A percentile compares a stretch with the other conserved stretches of the same genome.
Evolutionary conservation across 2,888 invertebrate genomes (phyloP).

Genomic region (Athalia rosae): DNA sequence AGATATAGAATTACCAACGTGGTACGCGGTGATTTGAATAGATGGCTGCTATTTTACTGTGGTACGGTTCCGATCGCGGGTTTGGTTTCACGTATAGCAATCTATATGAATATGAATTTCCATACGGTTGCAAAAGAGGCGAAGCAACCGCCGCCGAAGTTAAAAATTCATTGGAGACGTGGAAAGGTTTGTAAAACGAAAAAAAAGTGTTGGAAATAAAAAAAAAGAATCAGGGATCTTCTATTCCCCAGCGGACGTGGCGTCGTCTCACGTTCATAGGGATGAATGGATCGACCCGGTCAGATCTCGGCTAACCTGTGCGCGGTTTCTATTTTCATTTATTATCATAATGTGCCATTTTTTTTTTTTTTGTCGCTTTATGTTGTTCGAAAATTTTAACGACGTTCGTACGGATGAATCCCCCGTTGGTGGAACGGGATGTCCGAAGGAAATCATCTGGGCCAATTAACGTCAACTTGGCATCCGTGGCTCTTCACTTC

Average conservation of each 20-base stretch:
- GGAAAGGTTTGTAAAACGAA: neutral
- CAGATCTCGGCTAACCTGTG: neutral
- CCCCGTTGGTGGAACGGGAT: slow-evolving; percentile 19
- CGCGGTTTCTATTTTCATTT: neutral
- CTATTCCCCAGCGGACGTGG: too few species aligned
- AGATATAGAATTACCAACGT: neutral
- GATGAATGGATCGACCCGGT: neutral
- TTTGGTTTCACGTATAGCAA: neutral
- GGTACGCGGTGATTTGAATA: slow-evolving; percentile 11
- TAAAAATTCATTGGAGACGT: slow-evolving; percentile 10
- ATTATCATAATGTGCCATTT: neutral
- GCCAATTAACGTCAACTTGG: slow-evolving; percentile 37
- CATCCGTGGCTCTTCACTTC: slow-evolving; percentile 7
- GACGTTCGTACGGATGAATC: neutral
- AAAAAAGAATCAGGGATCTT: too few species aligned
- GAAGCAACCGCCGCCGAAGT: slow-evolving; percentile 10
- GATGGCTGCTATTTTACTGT: neutral
- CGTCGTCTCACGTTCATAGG: too few species aligned
- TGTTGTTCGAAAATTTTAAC: neutral
- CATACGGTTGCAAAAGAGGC: neutral
- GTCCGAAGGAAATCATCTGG: neutral
- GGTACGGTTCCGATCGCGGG: slow-evolving; percentile 18
- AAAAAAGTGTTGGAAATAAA: too few species aligned
- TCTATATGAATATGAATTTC: slow-evolving; percentile 28
- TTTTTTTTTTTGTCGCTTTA: neutral